A percentile compares a stretch with the other conserved stretches of the same genome.
These are phyloP conservation scores for Physella acuta DNA, from an alignment of 1,140 invertebrate species.

Conservation along the genomic window DNA sequence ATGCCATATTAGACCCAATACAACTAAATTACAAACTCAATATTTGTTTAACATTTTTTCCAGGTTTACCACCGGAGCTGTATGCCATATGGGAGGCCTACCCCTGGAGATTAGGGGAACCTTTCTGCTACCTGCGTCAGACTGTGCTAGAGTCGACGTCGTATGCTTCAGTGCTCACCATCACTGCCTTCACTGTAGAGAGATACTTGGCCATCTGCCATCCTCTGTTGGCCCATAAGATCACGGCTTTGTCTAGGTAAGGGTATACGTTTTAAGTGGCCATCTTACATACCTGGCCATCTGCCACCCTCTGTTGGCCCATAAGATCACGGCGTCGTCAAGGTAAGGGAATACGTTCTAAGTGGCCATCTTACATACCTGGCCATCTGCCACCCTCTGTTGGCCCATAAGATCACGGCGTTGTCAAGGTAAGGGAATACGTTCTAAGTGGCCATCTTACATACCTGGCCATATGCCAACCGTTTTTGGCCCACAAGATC, in stretches of 20 bases:
- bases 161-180: conserved; percentile 90
- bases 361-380: conserved; percentile 74
- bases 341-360: no score
- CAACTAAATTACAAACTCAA: no score
- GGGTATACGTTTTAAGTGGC: no score
- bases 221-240: conserved; percentile 22
- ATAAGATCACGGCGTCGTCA: conserved; percentile 20
- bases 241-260: conserved; percentile 20
- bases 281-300: conserved; percentile 81
- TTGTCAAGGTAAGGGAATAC: conserved; percentile 22
- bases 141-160: conserved; percentile 86
- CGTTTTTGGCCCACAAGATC: conserved; percentile 22
- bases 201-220: conserved; percentile 88
- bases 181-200: conserved; percentile 91
- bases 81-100: conserved; percentile 84
- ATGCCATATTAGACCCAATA: no score
- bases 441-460: no score
- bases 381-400: conserved; percentile 72
- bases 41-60: no score
- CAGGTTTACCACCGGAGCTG: conserved; percentile 81
- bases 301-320: conserved; percentile 61
- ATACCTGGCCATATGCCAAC: conserved; percentile 84
- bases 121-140: conserved; percentile 81
- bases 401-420: conserved; percentile 22
- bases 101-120: conserved; percentile 83